Evolutionary conservation across 2,888 invertebrate species (phyloP).

Genomic region (Trichogramma dendrolimi): DNA sequence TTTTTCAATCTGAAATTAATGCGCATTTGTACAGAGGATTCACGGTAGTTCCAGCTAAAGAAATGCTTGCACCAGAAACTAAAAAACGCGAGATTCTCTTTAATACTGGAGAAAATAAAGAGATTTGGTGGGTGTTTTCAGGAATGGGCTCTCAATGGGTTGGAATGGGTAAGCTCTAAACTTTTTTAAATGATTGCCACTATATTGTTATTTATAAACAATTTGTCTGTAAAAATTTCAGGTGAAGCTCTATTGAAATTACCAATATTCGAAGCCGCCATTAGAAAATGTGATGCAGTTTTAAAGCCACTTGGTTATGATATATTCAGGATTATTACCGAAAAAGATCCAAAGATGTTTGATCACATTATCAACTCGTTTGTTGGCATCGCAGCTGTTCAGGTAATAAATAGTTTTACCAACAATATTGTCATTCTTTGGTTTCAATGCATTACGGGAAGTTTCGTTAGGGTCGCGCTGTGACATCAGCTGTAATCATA

Average conservation of each 20-base stretch:
- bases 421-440: background rate
- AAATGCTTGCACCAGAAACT: constrained; percentile 35
- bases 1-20: constrained; percentile 55
- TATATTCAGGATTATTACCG: constrained; percentile 61
- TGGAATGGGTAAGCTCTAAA: constrained; percentile 66
- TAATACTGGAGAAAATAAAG: constrained; percentile 61
- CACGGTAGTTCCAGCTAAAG: constrained; percentile 55
- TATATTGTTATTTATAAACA: background rate
- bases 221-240: constrained; percentile 7
- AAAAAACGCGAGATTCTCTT: constrained; percentile 58
- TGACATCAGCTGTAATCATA: background rate
- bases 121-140: constrained; percentile 85
- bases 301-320: constrained; percentile 64
- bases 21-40: constrained; percentile 76
- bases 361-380: constrained; percentile 69
- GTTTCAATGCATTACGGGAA: background rate
- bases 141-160: constrained; percentile 89
- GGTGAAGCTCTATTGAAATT: constrained; percentile 57
- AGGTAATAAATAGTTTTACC: constrained; percentile 37
- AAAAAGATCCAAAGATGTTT: constrained; percentile 61
- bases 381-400: constrained; percentile 72
- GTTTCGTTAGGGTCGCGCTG: too few relatives aligned
- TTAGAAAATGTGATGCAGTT: constrained; percentile 61
- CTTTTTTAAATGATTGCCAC: background rate
- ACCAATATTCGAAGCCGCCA: constrained; percentile 58